A percentile compares a stretch with the other conserved stretches of the same genome.
phyloP scores from a whole-genome alignment of 2,113 vertebrate genomes.

The Sardina pilchardus region DNA sequence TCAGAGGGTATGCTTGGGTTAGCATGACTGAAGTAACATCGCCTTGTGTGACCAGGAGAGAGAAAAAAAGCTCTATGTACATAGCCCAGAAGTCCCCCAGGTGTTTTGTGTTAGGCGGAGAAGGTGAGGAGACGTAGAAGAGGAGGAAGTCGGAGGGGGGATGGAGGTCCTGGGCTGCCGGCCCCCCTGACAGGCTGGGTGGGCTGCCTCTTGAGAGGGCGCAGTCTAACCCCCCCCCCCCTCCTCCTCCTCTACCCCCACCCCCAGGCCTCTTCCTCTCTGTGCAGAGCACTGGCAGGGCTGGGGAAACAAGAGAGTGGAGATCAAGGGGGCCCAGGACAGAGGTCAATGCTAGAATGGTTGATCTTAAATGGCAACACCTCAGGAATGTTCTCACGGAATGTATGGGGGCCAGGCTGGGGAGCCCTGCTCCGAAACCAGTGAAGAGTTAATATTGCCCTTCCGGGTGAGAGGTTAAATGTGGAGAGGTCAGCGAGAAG shows the following conservation, averaged over 20 bases:
- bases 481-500: conserved; percentile 59
- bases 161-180: not conserved
- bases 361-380: conserved; percentile 54
- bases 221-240: conserved; percentile 29
- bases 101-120: conserved; percentile 42
- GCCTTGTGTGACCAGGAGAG: not conserved
- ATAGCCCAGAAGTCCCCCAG: conserved; percentile 25
- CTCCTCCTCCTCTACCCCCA: not conserved
- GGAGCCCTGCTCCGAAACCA: conserved; percentile 52
- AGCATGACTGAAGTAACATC: conserved; percentile 15
- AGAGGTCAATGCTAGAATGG: conserved; percentile 60
- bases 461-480: conserved; percentile 63
- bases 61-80: conserved; percentile 13
- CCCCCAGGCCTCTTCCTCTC: conserved; percentile 19
- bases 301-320: conserved; percentile 31
- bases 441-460: conserved; percentile 63
- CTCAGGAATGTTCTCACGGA: conserved; percentile 63
- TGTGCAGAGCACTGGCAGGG: conserved; percentile 17
- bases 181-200: conserved; percentile 41
- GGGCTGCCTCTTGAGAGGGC: conserved; percentile 47
- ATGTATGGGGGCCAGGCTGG: conserved; percentile 43
- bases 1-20: conserved; percentile 16
- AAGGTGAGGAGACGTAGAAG: conserved; percentile 20
- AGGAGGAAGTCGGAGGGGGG: not conserved
- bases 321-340: conserved; percentile 56